Conservation (phyloP, 2,797 vertebrate genomes). For the Nannoperca obscura region DNA sequence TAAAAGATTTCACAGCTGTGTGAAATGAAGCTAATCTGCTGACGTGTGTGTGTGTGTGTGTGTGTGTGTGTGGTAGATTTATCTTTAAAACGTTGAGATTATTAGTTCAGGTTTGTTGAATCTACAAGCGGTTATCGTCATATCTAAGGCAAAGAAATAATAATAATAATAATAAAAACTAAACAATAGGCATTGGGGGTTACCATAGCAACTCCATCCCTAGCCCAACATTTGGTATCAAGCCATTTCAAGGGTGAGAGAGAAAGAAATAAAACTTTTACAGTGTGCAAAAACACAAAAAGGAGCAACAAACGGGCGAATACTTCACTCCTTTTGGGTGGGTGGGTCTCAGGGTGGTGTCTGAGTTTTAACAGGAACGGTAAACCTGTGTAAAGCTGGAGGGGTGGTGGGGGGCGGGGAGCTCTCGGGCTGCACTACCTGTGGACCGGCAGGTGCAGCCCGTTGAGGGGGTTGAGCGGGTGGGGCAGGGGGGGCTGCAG, state of each 20-base stretch:
- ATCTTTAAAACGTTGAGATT: conserved; percentile 31
- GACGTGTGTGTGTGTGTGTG: no score
- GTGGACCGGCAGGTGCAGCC: conserved; percentile 93
- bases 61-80: no score
- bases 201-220: conserved; percentile 84
- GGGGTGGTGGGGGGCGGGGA: neutral
- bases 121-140: conserved; percentile 16
- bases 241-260: conserved; percentile 84
- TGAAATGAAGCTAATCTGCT: neutral
- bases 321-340: conserved; percentile 90
- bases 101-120: conserved; percentile 23
- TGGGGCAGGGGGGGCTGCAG: conserved; percentile 89
- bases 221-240: conserved; percentile 88
- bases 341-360: conserved; percentile 39
- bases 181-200: conserved; percentile 28
- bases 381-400: conserved; percentile 57
- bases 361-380: conserved; percentile 38
- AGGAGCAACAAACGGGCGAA: conserved; percentile 80
- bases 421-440: conserved; percentile 91
- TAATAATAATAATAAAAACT: no score
- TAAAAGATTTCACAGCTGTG: conserved; percentile 33
- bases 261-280: conserved; percentile 41
- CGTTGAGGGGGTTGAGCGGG: conserved; percentile 91
- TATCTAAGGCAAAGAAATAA: conserved; percentile 37
- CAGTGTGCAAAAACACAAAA: conserved; percentile 70